Conservation (phyloP, 2,113 vertebrate genomes). For the Gyps fulvus region DNA sequence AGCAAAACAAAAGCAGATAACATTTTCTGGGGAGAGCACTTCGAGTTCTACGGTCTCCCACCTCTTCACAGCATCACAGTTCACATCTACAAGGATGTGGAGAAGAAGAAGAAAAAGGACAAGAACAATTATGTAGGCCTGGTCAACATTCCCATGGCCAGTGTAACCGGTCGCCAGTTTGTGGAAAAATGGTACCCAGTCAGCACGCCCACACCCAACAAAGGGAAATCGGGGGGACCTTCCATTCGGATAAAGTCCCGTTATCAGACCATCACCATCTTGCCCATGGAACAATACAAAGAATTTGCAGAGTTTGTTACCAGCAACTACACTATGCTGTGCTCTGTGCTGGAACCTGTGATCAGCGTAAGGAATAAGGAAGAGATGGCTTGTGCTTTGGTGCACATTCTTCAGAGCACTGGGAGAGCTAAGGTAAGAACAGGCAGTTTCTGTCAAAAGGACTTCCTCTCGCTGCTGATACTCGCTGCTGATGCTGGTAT, state of each 20-base stretch:
- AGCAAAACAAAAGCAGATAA: slow-evolving; percentile 92
- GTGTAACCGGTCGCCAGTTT: slow-evolving; percentile 88
- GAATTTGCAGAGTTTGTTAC: slow-evolving; percentile 97
- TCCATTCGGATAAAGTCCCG: slow-evolving; percentile 94
- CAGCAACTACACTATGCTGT: slow-evolving; percentile 89
- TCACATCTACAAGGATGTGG: slow-evolving; percentile 93
- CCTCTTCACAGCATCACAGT: slow-evolving; percentile 86
- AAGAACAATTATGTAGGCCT: slow-evolving; percentile 96
- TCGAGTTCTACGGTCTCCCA: slow-evolving; percentile 88
- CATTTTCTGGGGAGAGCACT: slow-evolving; percentile 98
- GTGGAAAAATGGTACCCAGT: slow-evolving; percentile 97
- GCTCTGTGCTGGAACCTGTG: slow-evolving; percentile 93
- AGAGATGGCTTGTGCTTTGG: slow-evolving; percentile 93
- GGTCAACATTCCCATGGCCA: slow-evolving; percentile 89
- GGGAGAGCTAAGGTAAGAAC: slow-evolving; percentile 90
- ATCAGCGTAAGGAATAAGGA: slow-evolving; percentile 96
- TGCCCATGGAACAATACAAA: slow-evolving; percentile 99
- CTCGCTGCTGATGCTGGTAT: background rate
- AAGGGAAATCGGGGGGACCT: slow-evolving; percentile 87
- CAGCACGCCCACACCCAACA: slow-evolving; percentile 91
- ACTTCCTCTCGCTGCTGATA: background rate
- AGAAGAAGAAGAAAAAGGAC: slow-evolving; percentile 98
- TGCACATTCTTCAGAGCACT: slow-evolving; percentile 97
- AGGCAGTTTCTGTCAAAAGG: background rate
- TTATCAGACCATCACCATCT: slow-evolving; percentile 90